Conservation (phyloP, 2,888 invertebrate species). For the Exocentrus adspersus region DNA sequence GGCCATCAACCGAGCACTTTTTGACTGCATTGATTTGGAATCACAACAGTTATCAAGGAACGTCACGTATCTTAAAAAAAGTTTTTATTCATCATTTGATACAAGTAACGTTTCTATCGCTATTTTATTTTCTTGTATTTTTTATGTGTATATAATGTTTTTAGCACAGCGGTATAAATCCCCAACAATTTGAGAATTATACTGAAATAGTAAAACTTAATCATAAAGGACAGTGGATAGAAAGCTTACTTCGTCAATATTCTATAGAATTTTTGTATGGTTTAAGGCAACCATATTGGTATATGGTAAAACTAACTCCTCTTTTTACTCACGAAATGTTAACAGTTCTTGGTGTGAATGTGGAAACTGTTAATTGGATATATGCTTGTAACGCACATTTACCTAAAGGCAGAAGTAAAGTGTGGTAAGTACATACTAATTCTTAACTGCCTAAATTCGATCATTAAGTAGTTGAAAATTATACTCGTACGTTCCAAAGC, state of each 20-base stretch:
- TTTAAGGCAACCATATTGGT: slow-evolving; percentile 55
- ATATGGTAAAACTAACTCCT: slow-evolving; percentile 72
- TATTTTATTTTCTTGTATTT: neutral
- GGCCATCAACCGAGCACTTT: slow-evolving; percentile 80
- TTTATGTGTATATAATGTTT: slow-evolving; percentile 30
- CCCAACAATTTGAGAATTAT: slow-evolving; percentile 53
- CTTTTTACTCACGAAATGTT: slow-evolving; percentile 69
- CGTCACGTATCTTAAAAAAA: slow-evolving; percentile 55
- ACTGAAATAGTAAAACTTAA: slow-evolving; percentile 58
- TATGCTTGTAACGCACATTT: slow-evolving; percentile 76
- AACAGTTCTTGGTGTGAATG: slow-evolving; percentile 74
- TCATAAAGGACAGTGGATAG: slow-evolving; percentile 65
- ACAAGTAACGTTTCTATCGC: slow-evolving; percentile 58
- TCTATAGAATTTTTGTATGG: slow-evolving; percentile 58
- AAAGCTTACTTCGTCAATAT: slow-evolving; percentile 63
- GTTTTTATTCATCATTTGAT: slow-evolving; percentile 68
- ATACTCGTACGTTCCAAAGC: too few species aligned
- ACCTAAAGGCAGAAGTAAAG: slow-evolving; percentile 66
- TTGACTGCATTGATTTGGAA: slow-evolving; percentile 77
- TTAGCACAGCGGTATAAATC: slow-evolving; percentile 56
- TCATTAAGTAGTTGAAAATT: too few species aligned
- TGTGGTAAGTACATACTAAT: too few species aligned
- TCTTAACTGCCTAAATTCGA: too few species aligned
- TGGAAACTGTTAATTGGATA: slow-evolving; percentile 79
- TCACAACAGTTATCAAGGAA: slow-evolving; percentile 63